Evolutionary conservation across 2,797 vertebrate genomes (phyloP).

Genomic region (Lepus oiostolus): DNA sequence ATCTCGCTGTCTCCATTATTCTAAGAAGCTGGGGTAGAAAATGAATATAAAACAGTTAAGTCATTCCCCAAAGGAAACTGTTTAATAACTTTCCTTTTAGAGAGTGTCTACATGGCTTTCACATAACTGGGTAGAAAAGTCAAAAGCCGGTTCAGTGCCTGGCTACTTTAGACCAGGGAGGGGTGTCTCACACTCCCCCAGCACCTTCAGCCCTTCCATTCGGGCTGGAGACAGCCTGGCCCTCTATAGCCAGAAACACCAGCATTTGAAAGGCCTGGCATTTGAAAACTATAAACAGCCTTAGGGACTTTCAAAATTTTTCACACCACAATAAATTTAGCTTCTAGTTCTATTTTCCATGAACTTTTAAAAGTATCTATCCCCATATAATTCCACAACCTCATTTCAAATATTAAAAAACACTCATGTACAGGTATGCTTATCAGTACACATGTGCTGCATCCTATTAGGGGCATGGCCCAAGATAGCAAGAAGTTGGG

Average conservation of each 20-base stretch:
- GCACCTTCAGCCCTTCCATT: neutral
- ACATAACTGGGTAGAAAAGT: constrained; percentile 45
- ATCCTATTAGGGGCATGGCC: neutral
- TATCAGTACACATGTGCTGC: neutral
- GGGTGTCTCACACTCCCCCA: neutral
- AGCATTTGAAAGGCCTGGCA: neutral
- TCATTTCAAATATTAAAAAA: constrained; percentile 46
- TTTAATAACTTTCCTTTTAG: constrained; percentile 57
- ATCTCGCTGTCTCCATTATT: constrained; percentile 64
- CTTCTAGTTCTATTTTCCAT: too few species aligned
- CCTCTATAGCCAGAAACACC: neutral
- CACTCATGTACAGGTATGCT: neutral
- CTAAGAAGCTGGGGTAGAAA: constrained; percentile 37
- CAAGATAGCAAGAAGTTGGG: neutral
- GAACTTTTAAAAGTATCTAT: too few species aligned
- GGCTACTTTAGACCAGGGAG: neutral
- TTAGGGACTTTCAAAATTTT: neutral
- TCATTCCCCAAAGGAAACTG: constrained; percentile 59
- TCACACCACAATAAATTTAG: too few species aligned
- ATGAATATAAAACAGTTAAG: constrained; percentile 69
- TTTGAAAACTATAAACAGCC: constrained; percentile 33
- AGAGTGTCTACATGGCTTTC: constrained; percentile 12
- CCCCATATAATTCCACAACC: neutral
- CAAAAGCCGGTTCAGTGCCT: neutral
- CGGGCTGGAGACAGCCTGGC: neutral